phyloP scores from a whole-genome alignment of 2,888 invertebrate genomes.

The Brachypalpus laphriformis region DNA sequence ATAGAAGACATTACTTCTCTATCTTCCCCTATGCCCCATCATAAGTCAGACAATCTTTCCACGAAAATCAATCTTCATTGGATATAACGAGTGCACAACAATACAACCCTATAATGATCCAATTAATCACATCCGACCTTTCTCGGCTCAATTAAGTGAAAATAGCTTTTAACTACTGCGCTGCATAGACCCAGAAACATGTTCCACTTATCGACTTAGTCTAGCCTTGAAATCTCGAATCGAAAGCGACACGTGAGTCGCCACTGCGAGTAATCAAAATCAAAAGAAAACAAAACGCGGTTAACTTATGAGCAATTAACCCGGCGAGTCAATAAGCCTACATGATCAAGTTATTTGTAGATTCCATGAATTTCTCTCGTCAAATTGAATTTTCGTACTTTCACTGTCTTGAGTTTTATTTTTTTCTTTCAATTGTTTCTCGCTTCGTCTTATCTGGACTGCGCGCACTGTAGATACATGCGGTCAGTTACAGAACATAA shows the following conservation, averaged over 20 bases:
- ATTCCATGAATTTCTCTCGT: slow-evolving; percentile 49
- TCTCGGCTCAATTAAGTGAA: slow-evolving; percentile 40
- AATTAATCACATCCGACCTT: slow-evolving; percentile 49
- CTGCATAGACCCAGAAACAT: slow-evolving; percentile 6
- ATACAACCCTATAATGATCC: not conserved
- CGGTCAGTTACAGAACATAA: slow-evolving; percentile 45
- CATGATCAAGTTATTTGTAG: slow-evolving; percentile 9
- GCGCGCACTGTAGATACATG: slow-evolving; percentile 16
- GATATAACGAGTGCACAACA: not conserved
- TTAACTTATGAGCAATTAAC: slow-evolving; percentile 55
- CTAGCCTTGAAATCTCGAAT: slow-evolving; percentile 61
- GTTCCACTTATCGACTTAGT: slow-evolving; percentile 46
- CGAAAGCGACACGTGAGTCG: slow-evolving; percentile 57
- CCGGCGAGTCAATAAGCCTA: slow-evolving; percentile 47
- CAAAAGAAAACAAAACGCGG: slow-evolving; percentile 24
- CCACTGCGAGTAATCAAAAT: slow-evolving; percentile 22
- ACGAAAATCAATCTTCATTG: not conserved
- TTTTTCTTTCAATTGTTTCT: slow-evolving; percentile 30
- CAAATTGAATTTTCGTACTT: slow-evolving; percentile 59
- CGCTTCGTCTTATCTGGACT: not conserved
- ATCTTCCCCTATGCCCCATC: not conserved
- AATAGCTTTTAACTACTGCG: not conserved
- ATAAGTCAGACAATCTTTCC: not conserved
- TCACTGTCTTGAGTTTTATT: slow-evolving; percentile 50
- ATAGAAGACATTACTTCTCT: not conserved